Evolutionary conservation across 2,888 invertebrate species (phyloP).

Genomic region (Bedellia somnulentella): DNA sequence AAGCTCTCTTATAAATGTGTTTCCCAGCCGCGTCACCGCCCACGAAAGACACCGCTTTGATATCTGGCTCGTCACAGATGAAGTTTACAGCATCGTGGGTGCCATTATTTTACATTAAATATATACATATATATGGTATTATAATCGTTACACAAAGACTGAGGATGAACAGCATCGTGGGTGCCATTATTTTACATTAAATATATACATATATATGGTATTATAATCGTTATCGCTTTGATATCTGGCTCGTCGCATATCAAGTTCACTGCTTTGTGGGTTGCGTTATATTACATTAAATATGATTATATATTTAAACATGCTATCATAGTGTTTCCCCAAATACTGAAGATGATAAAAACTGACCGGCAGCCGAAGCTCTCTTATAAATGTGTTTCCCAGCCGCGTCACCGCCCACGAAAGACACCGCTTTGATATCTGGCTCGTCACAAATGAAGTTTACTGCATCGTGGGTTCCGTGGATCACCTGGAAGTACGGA

Average conservation of each 20-base stretch:
- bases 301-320: too few relatives aligned
- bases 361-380: constrained; percentile 84
- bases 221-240: background rate
- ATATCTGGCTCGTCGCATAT: too few relatives aligned
- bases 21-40: constrained; percentile 96
- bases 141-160: too few relatives aligned
- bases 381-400: constrained; percentile 95
- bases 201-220: background rate
- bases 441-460: constrained; percentile 98
- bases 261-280: too few relatives aligned
- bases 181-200: constrained; percentile 80
- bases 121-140: background rate
- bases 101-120: constrained; percentile 75
- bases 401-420: constrained; percentile 96
- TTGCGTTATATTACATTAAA: too few relatives aligned
- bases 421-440: constrained; percentile 94
- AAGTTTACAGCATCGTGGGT: constrained; percentile 94
- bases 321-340: too few relatives aligned
- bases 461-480: constrained; percentile 92
- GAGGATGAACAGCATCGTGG: constrained; percentile 91
- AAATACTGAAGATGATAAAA: too few relatives aligned
- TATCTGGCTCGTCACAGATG: constrained; percentile 94
- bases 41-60: constrained; percentile 96
- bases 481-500: constrained; percentile 71
- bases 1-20: constrained; percentile 92